phyloP scores from a whole-genome alignment of 2,113 vertebrate genomes.

The Clupea harengus region DNA sequence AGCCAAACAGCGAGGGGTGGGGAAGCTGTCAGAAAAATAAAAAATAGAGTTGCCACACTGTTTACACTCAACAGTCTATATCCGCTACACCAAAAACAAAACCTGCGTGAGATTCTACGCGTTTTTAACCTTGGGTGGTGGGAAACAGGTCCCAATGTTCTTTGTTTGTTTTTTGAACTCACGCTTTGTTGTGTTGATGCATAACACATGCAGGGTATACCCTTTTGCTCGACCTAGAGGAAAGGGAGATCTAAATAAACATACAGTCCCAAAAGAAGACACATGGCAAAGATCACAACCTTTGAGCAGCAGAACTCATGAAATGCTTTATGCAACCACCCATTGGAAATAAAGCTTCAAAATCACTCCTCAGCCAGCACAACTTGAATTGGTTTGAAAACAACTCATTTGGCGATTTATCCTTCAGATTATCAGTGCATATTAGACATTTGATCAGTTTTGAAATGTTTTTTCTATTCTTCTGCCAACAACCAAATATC shows the following conservation, averaged over 20 bases:
- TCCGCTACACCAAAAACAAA: background rate
- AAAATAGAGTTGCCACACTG: background rate
- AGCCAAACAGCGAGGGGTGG: background rate
- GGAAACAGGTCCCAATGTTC: background rate
- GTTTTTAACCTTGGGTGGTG: background rate
- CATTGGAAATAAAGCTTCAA: background rate
- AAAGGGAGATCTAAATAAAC: background rate
- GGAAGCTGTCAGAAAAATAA: background rate
- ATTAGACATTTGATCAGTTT: background rate
- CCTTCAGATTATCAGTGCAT: background rate
- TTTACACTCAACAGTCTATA: constrained; percentile 23
- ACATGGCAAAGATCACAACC: background rate
- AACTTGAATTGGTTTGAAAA: background rate
- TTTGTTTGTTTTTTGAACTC: too few relatives aligned
- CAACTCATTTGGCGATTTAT: background rate
- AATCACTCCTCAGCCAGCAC: background rate
- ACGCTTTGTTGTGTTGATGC: background rate
- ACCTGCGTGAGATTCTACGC: background rate
- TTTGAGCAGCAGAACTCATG: background rate
- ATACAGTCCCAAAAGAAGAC: background rate
- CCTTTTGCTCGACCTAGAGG: background rate
- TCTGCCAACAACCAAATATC: constrained; percentile 34
- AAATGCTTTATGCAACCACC: background rate
- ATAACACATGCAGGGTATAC: background rate
- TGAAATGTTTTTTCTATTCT: constrained; percentile 18